Conservation (phyloP, 2,888 invertebrate genomes). For the Stegana nigrithorax region DNA sequence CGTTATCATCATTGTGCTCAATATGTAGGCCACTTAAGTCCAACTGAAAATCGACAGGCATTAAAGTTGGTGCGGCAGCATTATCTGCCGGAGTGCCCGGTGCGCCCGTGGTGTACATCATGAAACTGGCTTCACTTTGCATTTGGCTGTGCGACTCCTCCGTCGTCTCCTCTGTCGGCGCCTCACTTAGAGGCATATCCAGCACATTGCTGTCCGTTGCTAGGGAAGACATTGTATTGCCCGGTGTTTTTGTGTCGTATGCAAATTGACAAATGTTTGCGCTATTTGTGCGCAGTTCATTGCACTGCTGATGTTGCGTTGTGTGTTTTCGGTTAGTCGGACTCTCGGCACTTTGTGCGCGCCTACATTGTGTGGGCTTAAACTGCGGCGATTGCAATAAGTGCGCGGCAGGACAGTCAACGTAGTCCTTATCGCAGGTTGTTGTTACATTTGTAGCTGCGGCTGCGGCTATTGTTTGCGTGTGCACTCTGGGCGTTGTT, state of each 20-base stretch:
- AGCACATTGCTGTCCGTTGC: slow-evolving; percentile 38
- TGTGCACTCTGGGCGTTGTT: slow-evolving; percentile 5
- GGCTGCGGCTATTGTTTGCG: slow-evolving; percentile 15
- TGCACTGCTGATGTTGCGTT: slow-evolving; percentile 40
- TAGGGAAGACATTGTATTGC: slow-evolving; percentile 36
- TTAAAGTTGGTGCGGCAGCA: neutral
- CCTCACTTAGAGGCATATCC: neutral
- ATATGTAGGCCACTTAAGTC: slow-evolving; percentile 23
- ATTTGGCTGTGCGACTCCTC: neutral
- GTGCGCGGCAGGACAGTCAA: slow-evolving; percentile 42
- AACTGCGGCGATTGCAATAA: slow-evolving; percentile 38
- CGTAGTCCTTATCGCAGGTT: too few species aligned
- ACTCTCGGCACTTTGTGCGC: neutral
- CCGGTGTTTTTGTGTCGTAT: too few species aligned
- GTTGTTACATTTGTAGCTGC: neutral
- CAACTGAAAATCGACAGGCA: slow-evolving; percentile 33
- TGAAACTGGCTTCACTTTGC: slow-evolving; percentile 4
- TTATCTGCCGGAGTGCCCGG: slow-evolving; percentile 2
- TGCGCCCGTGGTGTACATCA: neutral
- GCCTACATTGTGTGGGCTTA: slow-evolving; percentile 39
- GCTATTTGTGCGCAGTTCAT: slow-evolving; percentile 32
- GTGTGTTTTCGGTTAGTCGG: slow-evolving; percentile 12
- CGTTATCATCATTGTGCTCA: neutral
- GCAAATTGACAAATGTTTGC: slow-evolving; percentile 6
- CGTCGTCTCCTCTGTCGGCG: neutral